Evolutionary conservation across 2,113 vertebrate species (phyloP), one percentile per base, ranked within the genome.

Genomic region (Chlorodrepanis virens): DNA sequence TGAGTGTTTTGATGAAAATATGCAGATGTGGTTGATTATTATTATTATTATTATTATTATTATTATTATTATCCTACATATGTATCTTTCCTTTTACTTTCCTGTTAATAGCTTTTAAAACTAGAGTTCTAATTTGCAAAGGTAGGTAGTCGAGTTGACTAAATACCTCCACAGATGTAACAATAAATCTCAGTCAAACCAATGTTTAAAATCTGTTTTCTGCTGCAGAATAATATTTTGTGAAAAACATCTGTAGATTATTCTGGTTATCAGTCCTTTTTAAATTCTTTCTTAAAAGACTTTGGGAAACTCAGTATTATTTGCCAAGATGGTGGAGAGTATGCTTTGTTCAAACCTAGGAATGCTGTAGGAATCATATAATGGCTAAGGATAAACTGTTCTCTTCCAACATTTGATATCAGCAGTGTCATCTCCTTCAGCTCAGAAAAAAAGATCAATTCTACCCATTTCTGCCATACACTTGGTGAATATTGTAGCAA

Each of bases 131-230:
- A 60, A 87, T 60, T 85, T 25, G 1, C 35, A 92, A 75, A 76
- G 16, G 21, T 63, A 61, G 11, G 6, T 35, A 76, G 49, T 1
- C 49, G 33, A 57, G 5, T 54, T 42, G 18, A 29, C 33, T 28
- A 68, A 85, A 42, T 47, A 79, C 8, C 19, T 59, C 22, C 39
- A 61, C 17, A 69, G 11, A 50, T 39, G 4, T 39, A 44, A 85
- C 40, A 71, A 40, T 42, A 82, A 70, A 71, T 52, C 27, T 68
- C 29, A 61, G 39, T 33, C 20, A 82, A 37, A 78, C 57, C 11
- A 91, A 64, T 16, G 42, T 67, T 79, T 83, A 68, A 87, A 93
- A 82, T 10, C 9, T 39, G 9, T 35, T 86, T 93, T 76, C 68
- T 60, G 13, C 13, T 60, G 28, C n/a, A 87, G 17, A 90, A 50